Base-by-base conservation (phyloP, 2,113 vertebrate species). In the Salvelinus sp. region DNA sequence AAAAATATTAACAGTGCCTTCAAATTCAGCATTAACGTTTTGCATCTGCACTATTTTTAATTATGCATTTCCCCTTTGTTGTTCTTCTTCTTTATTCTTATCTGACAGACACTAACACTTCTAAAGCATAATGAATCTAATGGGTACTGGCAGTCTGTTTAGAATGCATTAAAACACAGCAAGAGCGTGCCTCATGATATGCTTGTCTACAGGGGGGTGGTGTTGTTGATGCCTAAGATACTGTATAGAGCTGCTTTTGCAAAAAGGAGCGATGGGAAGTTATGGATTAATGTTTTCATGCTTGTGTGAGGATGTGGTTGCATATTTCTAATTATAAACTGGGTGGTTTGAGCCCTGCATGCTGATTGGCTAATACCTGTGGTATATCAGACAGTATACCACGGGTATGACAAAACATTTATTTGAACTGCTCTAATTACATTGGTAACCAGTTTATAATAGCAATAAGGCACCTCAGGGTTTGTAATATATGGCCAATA, bases 71-170 rank as follows among this genome's bases (percentile, higher is more conserved):
- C 68, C n/a, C 54, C 44, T 48, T 27, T 6, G 30, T 44, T 23
- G 60, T 18, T 68, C 22, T 54, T 27, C 7, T 14, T 14, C 28
- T 65, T 50, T 64, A 48, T 48, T 25, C 28, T 57, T 57, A 57
- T 25, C 64, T 69, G 25, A 75, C 30, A 69, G 64, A 13, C 60
- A 50, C 44, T 66, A 44, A 66, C 25, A 47, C 44, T 57, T 74
- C 44, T 68, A 57, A 66, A 58, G 27, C 33, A 38, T 75, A 13
- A 38, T 54, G 16, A 57, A 76, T 67, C 13, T 68, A 63, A 47
- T 47, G 72, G 72, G n/a, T 68, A 18, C 74, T 69, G 74, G 62
- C 74, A 75, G 50, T 69, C 74, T 65, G 33, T 74, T 47, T 14
- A 74, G 30, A 38, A 16, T 14, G 2, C 30, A 18, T 9, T 18